Base-by-base conservation (phyloP, 1,140 invertebrate genomes). In the Globodera ellingtonae region DNA sequence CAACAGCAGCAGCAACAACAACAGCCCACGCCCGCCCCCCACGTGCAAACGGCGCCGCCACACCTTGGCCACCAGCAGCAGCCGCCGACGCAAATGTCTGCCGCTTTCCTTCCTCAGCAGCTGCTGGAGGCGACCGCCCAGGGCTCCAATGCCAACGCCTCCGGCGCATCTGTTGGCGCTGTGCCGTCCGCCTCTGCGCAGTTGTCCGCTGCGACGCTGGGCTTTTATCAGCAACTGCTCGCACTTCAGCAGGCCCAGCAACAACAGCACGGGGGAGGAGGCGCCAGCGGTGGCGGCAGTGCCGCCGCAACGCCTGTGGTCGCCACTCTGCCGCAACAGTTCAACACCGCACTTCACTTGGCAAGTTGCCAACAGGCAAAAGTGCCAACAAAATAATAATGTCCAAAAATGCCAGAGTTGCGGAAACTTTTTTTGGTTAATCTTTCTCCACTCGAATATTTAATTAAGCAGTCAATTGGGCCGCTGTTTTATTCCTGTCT, bases 201-300 rank as follows among this genome's bases (percentile, higher is more conserved):
- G 35, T 59, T 47, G 44, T 52, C 75, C 9, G 79, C 79, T 10
- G 62, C 79, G 46, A 44, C 72, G 44, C 35, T 81, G 0, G 72
- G 79, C 46, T 74, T 81, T 10, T 81, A 81, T 21, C 80, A 81
- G 65, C 80, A 81, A 24, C 65, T 84, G 56, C 1, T 83, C 44
- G 71, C 80, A 21, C 65, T 59, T 44, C 82, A 83, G 56, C 82
- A 84, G 44, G n/a, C 35, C 18, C 81, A 82, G 56, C 81, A 82
- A 21, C 81, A 82, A 70, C 81, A 80, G 46, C 79, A 76, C n/a
- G 46, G 46, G 21, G 56, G 44, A 48, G 56, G 67, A 24, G 21
- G 35, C 21, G 56, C 15, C 56, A 62, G 15, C 56, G 56, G 56
- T 3, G 18, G 56, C 15, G 56, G 5, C 10, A 62, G 15, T 62